phyloP scores from a whole-genome alignment of 2,888 invertebrate genomes.

The Fragum fragum region DNA sequence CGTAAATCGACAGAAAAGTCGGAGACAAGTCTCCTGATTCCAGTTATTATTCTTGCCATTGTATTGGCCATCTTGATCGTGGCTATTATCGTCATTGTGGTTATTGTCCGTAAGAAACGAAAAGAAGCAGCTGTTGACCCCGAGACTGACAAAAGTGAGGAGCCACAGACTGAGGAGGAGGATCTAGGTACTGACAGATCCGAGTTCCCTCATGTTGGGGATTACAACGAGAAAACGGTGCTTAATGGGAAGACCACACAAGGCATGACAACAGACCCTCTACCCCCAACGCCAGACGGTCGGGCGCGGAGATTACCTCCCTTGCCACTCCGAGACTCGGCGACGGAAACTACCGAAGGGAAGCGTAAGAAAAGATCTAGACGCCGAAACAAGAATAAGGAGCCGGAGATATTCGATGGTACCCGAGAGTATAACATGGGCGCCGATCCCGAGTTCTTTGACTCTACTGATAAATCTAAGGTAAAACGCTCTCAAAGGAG shows the following conservation, averaged over 20 bases:
- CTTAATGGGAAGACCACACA: constrained; percentile 46
- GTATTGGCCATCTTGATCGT: constrained; percentile 50
- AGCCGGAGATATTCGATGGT: constrained; percentile 75
- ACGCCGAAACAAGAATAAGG: constrained; percentile 69
- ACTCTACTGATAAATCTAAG: constrained; percentile 69
- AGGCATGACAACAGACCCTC: constrained; percentile 39
- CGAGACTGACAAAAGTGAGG: constrained; percentile 60
- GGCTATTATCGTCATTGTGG: constrained; percentile 44
- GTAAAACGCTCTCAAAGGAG: constrained; percentile 73
- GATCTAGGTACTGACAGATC: constrained; percentile 56
- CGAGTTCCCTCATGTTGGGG: constrained; percentile 27
- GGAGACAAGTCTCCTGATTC: constrained; percentile 43
- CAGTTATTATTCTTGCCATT: constrained; percentile 60
- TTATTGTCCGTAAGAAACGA: constrained; percentile 45
- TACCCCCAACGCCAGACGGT: constrained; percentile 35
- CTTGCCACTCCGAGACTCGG: constrained; percentile 62
- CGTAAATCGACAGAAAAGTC: constrained; percentile 1
- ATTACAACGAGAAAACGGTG: constrained; percentile 42
- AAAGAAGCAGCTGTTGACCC: constrained; percentile 49
- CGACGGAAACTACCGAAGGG: constrained; percentile 47
- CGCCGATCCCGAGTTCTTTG: constrained; percentile 72
- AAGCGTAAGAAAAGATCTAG: constrained; percentile 66
- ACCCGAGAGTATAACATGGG: constrained; percentile 75
- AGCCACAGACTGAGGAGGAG: constrained; percentile 67
- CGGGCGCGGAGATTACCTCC: constrained; percentile 55